Base-by-base conservation (phyloP, 2,888 invertebrate genomes). In the Callimorpha dominula region DNA sequence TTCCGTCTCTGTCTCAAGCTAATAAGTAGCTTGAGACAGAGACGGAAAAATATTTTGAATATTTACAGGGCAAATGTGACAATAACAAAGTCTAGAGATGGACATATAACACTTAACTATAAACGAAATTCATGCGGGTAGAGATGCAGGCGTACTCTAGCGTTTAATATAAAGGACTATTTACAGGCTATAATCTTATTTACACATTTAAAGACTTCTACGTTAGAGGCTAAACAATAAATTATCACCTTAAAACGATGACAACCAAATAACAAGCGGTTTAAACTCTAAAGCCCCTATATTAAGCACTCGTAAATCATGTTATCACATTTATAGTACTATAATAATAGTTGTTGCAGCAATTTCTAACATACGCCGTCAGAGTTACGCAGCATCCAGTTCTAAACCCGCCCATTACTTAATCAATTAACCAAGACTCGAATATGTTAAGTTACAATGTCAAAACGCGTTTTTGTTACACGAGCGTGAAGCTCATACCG, bases 371-470 rank as follows among this genome's bases (percentile, higher is more conserved):
- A 50, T 40, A 74, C 60, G 78, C 70, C 74, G 78, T 76, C 73
- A 81, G 72, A 75, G 43, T 72, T 80, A 80, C 78, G 42, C 78
- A 78, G 76, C 82, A 76, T 83, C 80, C 72, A 83, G 76, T 83
- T 76, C 69, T 64, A 75, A 85, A 85, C 85, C 75, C 73, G 86
- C 83, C 76, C 73, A 79, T 86, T 86, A 81, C 85, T 71, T 76
- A 87, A 87, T 86, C 88, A 85, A 87, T 86, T 87, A 86, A 81
- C 82, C 84, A 84, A 85, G 76, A 80, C 76, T 74, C 70, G 84
- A 81, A 86, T 84, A 85, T 79, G 82, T 83, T 81, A 81, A 79
- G 84, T 84, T 80, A 84, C 85, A 80, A 81, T 83, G 83, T 84
- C 86, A 85, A 83, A 83, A 81, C 79, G 82, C 76, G 77, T 78